Conservation (phyloP, 2,888 invertebrate genomes). For the Drosophila paucipuncta region DNA sequence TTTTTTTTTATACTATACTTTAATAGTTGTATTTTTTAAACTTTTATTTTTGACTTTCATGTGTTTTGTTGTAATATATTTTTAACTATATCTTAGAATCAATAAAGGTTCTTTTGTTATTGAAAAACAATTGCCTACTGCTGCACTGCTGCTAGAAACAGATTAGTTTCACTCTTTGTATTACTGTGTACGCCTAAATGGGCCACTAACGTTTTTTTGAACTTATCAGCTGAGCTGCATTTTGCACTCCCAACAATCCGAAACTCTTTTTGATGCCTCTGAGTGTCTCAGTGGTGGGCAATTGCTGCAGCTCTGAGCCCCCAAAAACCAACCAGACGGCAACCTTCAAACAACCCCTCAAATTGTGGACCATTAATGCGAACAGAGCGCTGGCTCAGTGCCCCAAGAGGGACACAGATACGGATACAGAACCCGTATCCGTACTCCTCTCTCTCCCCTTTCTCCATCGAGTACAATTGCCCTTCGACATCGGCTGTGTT, state of each 20-base stretch:
- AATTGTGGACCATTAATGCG: slow-evolving; percentile 50
- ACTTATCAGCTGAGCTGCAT: slow-evolving; percentile 1
- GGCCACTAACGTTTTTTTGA: background rate
- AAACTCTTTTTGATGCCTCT: slow-evolving; percentile 25
- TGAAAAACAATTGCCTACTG: background rate
- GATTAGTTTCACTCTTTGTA: background rate
- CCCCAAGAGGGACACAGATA: background rate
- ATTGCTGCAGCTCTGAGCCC: background rate
- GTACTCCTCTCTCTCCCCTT: background rate
- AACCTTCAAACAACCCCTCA: slow-evolving; percentile 44
- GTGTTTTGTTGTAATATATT: background rate
- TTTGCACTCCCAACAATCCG: background rate
- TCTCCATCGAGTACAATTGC: background rate
- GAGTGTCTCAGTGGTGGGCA: slow-evolving; percentile 23
- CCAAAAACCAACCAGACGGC: slow-evolving; percentile 6
- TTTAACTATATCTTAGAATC: background rate
- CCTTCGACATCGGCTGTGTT: slow-evolving; percentile 9
- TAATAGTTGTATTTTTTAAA: background rate
- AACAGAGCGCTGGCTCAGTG: slow-evolving; percentile 2
- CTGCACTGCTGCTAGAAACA: background rate
- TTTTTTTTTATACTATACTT: background rate
- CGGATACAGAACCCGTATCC: background rate
- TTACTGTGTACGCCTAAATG: background rate
- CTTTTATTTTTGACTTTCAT: background rate
- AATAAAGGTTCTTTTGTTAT: background rate